Base-by-base conservation (phyloP, 2,888 invertebrate genomes). In the Fragum fragum region DNA sequence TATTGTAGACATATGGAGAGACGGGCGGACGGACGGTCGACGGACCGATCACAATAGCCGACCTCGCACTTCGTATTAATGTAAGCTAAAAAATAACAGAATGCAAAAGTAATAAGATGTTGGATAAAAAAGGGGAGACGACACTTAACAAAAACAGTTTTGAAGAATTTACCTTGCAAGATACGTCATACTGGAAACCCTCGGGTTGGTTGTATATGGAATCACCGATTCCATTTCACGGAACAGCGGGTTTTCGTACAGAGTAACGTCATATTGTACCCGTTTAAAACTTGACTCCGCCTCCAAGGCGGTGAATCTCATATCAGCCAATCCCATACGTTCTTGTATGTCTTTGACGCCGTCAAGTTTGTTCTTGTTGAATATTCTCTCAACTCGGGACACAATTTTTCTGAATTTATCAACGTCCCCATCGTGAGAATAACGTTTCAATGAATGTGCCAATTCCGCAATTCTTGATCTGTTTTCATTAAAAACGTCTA, bases 181-280 rank as follows among this genome's bases (percentile, higher is more conserved):
- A 66, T 73, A 83, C n/a, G 81, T 83, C 81, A 81, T 83, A 36
- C 69, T 73, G 29, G 70, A 70, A 0, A 83, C 68, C 1, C 69
- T 26, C 39, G 86, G 83, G 47, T 83, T 80, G 1, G 76, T 79
- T 21, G 86, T 83, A 69, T 73, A 83, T 6, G 82, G 78, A 55
- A 82, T 75, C 26, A 82, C 70, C 0, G 74, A 61, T n/a, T 72
- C 72, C 79, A 82, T 82, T 16, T 79, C 42, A 57, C 42, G 53
- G 47, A 82, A 82, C 5, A 75, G 66, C 18, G 75, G 76, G 36
- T 59, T 61, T n/a, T 23, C 78, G 47, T 59, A 39, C 18, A 82
- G 21, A 28, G 42, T 76, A 21, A 63, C 53, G 42, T 79, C 76
- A 61, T 82, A 79, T 5, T 69, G 36, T 42, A 78, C 78, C n/a